Base-by-base conservation (phyloP, 1,140 invertebrate genomes). In the Eueides isabella region DNA sequence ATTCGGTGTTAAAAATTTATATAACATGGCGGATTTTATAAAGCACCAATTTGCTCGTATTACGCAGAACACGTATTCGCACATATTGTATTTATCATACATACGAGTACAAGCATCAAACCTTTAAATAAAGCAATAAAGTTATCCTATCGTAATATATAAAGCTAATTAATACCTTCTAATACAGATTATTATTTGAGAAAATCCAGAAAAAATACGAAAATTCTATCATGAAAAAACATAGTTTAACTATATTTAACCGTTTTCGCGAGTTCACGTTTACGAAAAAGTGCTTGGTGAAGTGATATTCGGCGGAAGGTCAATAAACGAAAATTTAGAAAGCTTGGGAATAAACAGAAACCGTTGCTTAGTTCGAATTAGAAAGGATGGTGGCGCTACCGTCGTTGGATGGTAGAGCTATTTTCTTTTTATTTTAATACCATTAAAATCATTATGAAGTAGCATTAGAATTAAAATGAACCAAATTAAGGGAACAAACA, bases 1-100 rank as follows among this genome's bases (percentile, higher is more conserved):
- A 83, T 91, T 91, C 79, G 85, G 81, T 84, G 85, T 88, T 83
- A 87, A 89, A 83, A 85, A 84, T 85, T 82, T 88, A 84, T 88
- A 85, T 81, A 87, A 85, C 83, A 74, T 82, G 69, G 82, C 83
- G 78, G 82, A 86, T 87, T 84, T 87, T 84, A 85, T 82, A 74
- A 79, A 75, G 71, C 64, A 74, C 72, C 71, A 71, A 78, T 73
- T 79, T 74, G 70, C 26, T 63, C 65, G 68, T 77, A 73, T 77
- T 77, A 67, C 44, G 7, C 44, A 55, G 19, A 55, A 55, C 12
- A 11, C 9, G 23, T 44, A 6, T 23, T 44, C n/a, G 41, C 41
- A 44, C 41, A 44, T 19, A 5, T 44, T 19, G 7, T 16, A 41
- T 2, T 6, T 44, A 44, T 9, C 14, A 44, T 44, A 16, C 41